Percentiles rank a stretch among this genome's conserved stretches.
These are phyloP conservation scores for Elymnias hypermnestra DNA, from an alignment of 1,140 invertebrate species.

Conservation along the genomic window DNA sequence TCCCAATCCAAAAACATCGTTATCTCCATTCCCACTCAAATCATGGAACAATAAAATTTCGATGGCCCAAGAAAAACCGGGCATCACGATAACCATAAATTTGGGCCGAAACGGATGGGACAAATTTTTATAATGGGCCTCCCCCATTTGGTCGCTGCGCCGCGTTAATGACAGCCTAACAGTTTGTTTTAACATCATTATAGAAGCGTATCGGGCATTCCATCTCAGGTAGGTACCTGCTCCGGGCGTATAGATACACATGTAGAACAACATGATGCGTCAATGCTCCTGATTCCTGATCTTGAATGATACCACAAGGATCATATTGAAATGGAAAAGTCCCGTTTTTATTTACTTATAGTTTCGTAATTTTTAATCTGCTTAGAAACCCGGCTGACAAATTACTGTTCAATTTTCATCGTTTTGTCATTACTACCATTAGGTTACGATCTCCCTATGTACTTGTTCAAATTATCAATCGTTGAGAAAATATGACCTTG, in stretches of 20 bases:
- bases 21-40: conserved; percentile 70
- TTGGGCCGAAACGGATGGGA: conserved; percentile 71
- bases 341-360: no score
- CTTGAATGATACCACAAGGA: neutral
- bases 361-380: no score
- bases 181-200: conserved; percentile 76
- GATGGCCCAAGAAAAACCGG: conserved; percentile 64
- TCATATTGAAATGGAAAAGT: no score
- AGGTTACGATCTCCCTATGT: no score
- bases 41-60: conserved; percentile 69
- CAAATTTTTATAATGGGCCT: conserved; percentile 75
- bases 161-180: conserved; percentile 72
- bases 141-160: conserved; percentile 62
- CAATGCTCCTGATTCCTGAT: conserved; percentile 25
- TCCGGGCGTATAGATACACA: conserved; percentile 34
- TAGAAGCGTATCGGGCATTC: conserved; percentile 71
- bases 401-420: no score
- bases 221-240: conserved; percentile 64
- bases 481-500: no score
- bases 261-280: conserved; percentile 34
- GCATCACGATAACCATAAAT: conserved; percentile 72
- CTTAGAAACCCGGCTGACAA: no score
- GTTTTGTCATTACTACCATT: no score
- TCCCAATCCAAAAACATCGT: conserved; percentile 60
- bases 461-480: no score